Evolutionary conservation across 92 coral and sea anemone genomes (phyloP).

Genomic region (Desmophyllum pertusum): DNA sequence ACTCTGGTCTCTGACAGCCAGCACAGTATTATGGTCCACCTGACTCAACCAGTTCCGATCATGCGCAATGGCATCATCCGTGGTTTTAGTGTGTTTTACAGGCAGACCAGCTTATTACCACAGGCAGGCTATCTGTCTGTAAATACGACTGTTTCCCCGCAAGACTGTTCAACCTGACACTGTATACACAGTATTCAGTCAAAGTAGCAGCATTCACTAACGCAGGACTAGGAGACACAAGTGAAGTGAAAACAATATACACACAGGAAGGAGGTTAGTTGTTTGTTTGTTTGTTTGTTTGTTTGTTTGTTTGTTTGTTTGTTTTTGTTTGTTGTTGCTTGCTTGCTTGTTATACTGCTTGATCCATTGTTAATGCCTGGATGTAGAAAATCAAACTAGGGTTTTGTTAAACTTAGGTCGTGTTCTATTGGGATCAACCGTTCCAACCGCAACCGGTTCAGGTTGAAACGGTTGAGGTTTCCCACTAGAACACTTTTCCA

Average conservation of each 20-base stretch:
- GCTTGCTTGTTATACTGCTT: neutral
- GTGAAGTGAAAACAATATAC: conserved; percentile 39
- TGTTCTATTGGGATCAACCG: too few species aligned
- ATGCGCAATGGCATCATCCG: conserved; percentile 76
- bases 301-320: neutral
- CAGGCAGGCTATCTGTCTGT: conserved; percentile 31
- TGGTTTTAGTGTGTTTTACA: conserved; percentile 80
- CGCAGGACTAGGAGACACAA: conserved; percentile 74
- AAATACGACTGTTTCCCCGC: conserved; percentile 47
- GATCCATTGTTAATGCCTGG: neutral
- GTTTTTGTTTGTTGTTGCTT: conserved; percentile 8
- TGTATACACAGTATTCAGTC: conserved; percentile 72
- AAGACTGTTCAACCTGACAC: conserved; percentile 59
- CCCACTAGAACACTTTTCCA: too few species aligned
- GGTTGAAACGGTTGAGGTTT: too few species aligned
- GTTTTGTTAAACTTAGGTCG: too few species aligned
- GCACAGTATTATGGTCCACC: conserved; percentile 65
- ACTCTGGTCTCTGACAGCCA: conserved; percentile 55
- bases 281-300: neutral
- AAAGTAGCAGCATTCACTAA: conserved; percentile 73
- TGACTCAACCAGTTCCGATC: conserved; percentile 58
- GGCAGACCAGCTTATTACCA: conserved; percentile 44
- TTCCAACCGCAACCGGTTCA: too few species aligned
- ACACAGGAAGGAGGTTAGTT: conserved; percentile 86
- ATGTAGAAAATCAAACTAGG: too few species aligned